Percentiles rank a stretch among this genome's conserved stretches.
Conservation (phyloP, 2,888 invertebrate species). For the Tenthredo livida region DNA sequence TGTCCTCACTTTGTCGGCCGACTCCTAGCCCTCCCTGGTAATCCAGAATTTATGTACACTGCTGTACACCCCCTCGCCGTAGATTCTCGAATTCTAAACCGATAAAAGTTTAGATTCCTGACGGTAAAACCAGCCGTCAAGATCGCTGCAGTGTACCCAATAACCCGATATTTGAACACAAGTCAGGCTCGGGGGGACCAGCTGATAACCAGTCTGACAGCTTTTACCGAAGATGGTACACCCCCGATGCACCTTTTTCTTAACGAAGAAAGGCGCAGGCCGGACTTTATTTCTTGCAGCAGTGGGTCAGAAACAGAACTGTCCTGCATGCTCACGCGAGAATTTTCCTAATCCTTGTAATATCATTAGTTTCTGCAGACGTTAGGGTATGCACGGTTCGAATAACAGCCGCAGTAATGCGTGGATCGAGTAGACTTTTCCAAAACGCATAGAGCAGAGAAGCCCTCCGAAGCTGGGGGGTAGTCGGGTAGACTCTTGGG, state of each 20-base stretch:
- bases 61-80: background rate
- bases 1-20: background rate
- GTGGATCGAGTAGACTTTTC: too few relatives aligned
- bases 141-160: background rate
- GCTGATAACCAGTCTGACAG: background rate
- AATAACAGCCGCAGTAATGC: background rate
- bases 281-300: background rate
- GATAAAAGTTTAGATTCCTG: background rate
- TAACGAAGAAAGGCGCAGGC: background rate
- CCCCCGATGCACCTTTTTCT: background rate
- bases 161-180: background rate
- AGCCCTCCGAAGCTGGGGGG: background rate
- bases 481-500: background rate
- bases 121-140: background rate
- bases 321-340: background rate
- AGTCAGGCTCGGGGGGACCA: background rate
- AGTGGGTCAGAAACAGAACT: background rate
- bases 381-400: background rate
- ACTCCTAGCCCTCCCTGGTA: background rate
- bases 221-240: background rate
- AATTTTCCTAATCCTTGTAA: background rate
- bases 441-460: background rate
- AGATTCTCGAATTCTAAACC: background rate
- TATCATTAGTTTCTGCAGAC: background rate
- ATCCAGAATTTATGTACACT: background rate